Evolutionary conservation across 2,797 vertebrate species (phyloP).

Genomic region (Rhynchonycteris naso): DNA sequence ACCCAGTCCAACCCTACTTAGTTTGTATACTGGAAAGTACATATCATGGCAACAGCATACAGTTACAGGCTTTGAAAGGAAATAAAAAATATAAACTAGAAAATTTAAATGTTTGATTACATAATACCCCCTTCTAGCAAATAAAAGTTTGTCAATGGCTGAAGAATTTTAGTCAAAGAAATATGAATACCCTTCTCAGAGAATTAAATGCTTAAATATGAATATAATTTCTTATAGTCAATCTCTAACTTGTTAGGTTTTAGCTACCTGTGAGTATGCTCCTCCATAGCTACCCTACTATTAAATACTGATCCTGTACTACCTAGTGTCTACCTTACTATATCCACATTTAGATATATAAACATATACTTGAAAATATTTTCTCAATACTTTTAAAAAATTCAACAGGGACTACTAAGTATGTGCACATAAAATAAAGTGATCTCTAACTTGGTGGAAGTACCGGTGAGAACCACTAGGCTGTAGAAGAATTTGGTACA

Average conservation of each 20-base stretch:
- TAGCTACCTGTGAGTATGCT: background rate
- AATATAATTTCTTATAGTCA: background rate
- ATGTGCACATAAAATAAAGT: conserved; percentile 53
- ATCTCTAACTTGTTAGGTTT: background rate
- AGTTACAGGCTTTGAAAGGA: conserved; percentile 66
- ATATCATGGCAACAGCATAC: conserved; percentile 62
- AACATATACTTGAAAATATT: conserved; percentile 10
- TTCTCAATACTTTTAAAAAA: conserved; percentile 66
- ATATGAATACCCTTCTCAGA: background rate
- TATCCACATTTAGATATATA: background rate
- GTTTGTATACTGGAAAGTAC: background rate
- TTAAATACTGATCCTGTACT: conserved; percentile 8
- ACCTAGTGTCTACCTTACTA: background rate
- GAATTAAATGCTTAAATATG: background rate
- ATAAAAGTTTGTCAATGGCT: background rate
- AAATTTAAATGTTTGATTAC: conserved; percentile 21
- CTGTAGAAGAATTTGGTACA: conserved; percentile 62
- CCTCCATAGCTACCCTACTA: background rate
- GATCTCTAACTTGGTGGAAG: conserved; percentile 56
- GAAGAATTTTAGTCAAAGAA: background rate
- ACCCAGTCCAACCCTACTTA: conserved; percentile 64
- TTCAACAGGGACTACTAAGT: conserved; percentile 20
- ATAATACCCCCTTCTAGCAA: background rate
- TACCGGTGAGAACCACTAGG: conserved; percentile 57
- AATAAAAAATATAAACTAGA: conserved; percentile 67